These are phyloP conservation scores for Brachionus angularis DNA, from an alignment of 1,140 invertebrate species.

Conservation along the genomic window DNA sequence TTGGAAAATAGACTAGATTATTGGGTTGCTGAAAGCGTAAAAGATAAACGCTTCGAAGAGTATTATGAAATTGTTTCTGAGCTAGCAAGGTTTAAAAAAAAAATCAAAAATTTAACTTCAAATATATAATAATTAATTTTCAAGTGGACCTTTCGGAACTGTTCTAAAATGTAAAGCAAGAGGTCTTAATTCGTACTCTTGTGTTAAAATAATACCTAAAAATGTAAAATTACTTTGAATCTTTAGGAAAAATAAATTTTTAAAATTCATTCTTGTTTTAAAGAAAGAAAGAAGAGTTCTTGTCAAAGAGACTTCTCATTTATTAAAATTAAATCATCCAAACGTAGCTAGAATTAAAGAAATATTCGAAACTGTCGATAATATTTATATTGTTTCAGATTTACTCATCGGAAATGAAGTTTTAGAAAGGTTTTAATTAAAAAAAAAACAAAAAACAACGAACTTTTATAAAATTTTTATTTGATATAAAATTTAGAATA, in stretches of 20 bases:
- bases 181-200: constrained; percentile 10
- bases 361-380: constrained; percentile 6
- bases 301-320: constrained; percentile 14
- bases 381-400: constrained; percentile 35
- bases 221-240: background rate
- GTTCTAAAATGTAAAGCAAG: constrained; percentile 38
- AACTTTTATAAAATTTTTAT: background rate
- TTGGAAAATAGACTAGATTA: constrained; percentile 21
- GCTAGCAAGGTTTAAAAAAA: background rate
- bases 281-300: constrained; percentile 20
- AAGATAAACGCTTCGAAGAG: constrained; percentile 27
- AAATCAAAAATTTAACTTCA: background rate
- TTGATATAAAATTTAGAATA: too few species aligned
- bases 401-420: constrained; percentile 23
- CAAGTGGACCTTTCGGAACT: constrained; percentile 38
- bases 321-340: constrained; percentile 34
- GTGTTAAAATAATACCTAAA: constrained; percentile 32
- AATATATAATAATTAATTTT: background rate
- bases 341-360: constrained; percentile 33
- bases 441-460: background rate
- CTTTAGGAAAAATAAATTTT: background rate
- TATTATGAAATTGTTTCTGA: constrained; percentile 21
- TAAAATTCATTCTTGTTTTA: constrained; percentile 8
- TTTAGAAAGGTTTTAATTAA: constrained; percentile 4
- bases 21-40: constrained; percentile 35